Base-by-base conservation (phyloP, 1,140 invertebrate genomes). In the Bombus superbus region DNA sequence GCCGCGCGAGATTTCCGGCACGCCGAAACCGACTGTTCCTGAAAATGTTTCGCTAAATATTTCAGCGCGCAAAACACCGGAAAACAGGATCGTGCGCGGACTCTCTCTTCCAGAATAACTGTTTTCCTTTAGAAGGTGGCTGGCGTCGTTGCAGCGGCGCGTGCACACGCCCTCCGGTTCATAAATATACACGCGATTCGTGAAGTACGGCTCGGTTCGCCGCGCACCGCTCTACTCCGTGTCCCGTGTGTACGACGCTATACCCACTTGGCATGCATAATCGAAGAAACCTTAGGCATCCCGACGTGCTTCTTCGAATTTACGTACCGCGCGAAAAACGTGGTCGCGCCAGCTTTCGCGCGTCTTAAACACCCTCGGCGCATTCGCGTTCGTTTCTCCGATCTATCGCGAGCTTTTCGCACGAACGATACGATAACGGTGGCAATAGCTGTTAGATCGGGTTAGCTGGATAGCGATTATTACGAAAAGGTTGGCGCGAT, bases 11-110 rank as follows among this genome's bases (percentile, higher is more conserved):
- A 89, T 89, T 89, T 89, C 42, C 53, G 38, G 32, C n/a, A 1
- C 22, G n/a, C 11, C 10, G 32, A 62, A 62, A 72, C 53, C 53
- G 62, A 53, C 62, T 85, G 68, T 89, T 81, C 85, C 76, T 44
- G 59, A 83, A 82, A 87, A 88, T 66, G 76, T 15, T 59, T 42
- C 68, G 35, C 15, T 87, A 90, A 90, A 90, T 90, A 89, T 90
- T 90, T 87, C 64, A 90, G 32, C 59, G 71, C 32, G 81, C 15
- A 68, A 86, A 90, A 68, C 81, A 71, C 44, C 62, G 32, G 76
- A 35, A 73, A 78, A 69, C 25, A 35, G 59, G 72, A 32, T n/a
- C 66, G 40, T 47, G 5, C 57, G 64, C 68, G 28, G 35, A 10
- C 22, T 66, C 18, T 44, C 38, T 53, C 62, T 28, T 62, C 59